Conservation (phyloP, 1,140 invertebrate genomes). For the Drosophila ironensis region DNA sequence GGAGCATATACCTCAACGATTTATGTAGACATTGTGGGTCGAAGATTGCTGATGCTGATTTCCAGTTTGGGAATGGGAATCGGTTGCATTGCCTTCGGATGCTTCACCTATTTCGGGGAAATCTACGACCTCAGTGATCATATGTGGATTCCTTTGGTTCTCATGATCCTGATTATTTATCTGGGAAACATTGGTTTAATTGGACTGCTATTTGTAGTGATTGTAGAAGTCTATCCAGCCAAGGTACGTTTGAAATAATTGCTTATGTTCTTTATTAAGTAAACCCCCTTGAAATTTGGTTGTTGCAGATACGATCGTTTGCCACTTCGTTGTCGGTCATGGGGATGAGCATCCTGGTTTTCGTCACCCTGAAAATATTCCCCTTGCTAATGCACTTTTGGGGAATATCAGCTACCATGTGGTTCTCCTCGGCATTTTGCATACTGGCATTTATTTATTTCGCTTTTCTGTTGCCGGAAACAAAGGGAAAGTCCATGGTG, state of each 20-base stretch:
- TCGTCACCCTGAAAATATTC: slow-evolving; percentile 46
- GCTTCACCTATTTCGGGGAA: slow-evolving; percentile 51
- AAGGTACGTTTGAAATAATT: slow-evolving; percentile 47
- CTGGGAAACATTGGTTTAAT: slow-evolving; percentile 57
- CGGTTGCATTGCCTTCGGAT: slow-evolving; percentile 58
- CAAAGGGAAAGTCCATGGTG: slow-evolving; percentile 84
- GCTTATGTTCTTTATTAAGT: neutral
- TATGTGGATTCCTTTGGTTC: slow-evolving; percentile 62
- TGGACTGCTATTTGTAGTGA: slow-evolving; percentile 60
- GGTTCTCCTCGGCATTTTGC: slow-evolving; percentile 37
- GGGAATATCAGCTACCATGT: slow-evolving; percentile 52
- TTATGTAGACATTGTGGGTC: slow-evolving; percentile 66
- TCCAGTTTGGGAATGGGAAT: slow-evolving; percentile 58
- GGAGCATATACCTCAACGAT: neutral
- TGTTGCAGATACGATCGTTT: slow-evolving; percentile 47
- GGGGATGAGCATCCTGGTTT: slow-evolving; percentile 38
- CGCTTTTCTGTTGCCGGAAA: slow-evolving; percentile 85
- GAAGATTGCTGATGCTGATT: slow-evolving; percentile 63
- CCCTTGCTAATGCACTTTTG: slow-evolving; percentile 39
- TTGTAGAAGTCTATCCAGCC: slow-evolving; percentile 63
- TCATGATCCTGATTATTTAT: slow-evolving; percentile 57
- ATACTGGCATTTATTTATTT: slow-evolving; percentile 52
- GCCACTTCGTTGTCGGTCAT: slow-evolving; percentile 50
- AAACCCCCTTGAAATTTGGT: neutral
- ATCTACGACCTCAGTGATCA: slow-evolving; percentile 25